phyloP scores from a whole-genome alignment of 2,113 vertebrate species.

The Neogobius melanostomus region DNA sequence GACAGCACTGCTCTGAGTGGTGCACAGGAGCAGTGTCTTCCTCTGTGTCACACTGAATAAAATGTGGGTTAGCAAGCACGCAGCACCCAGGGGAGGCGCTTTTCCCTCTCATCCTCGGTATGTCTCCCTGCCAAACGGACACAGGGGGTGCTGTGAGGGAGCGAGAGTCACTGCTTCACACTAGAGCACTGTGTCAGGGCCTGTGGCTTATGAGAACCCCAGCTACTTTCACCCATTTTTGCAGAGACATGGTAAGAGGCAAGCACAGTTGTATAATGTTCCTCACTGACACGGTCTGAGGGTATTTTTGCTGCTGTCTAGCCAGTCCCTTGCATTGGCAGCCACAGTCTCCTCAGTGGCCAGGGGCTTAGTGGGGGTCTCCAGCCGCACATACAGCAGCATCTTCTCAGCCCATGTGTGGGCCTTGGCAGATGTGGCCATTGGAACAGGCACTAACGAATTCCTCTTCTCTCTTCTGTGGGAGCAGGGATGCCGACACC shows the following conservation, averaged over 20 bases:
- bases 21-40: constrained; percentile 53
- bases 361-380: constrained; percentile 44
- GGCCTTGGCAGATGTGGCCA: constrained; percentile 56
- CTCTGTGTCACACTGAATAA: constrained; percentile 64
- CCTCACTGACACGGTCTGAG: constrained; percentile 11
- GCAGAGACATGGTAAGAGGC: constrained; percentile 20
- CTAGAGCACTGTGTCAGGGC: constrained; percentile 58
- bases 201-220: constrained; percentile 30
- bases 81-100: constrained; percentile 55
- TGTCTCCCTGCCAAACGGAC: constrained; percentile 53
- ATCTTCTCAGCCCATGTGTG: constrained; percentile 16
- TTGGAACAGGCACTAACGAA: constrained; percentile 51
- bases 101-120: constrained; percentile 57
- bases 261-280: constrained; percentile 27
- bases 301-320: constrained; percentile 12
- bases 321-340: constrained; percentile 54
- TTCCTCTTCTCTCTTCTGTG: constrained; percentile 41
- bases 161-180: constrained; percentile 17
- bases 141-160: background rate
- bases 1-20: constrained; percentile 42
- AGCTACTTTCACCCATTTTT: constrained; percentile 22
- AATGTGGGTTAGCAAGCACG: constrained; percentile 64
- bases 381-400: constrained; percentile 17
- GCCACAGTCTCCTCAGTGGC: constrained; percentile 41
- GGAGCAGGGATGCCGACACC: constrained; percentile 30